Evolutionary conservation across 1,140 invertebrate genomes (phyloP), one percentile per base, ranked within the genome.

Genomic region (Aphelenchoides besseyi): DNA sequence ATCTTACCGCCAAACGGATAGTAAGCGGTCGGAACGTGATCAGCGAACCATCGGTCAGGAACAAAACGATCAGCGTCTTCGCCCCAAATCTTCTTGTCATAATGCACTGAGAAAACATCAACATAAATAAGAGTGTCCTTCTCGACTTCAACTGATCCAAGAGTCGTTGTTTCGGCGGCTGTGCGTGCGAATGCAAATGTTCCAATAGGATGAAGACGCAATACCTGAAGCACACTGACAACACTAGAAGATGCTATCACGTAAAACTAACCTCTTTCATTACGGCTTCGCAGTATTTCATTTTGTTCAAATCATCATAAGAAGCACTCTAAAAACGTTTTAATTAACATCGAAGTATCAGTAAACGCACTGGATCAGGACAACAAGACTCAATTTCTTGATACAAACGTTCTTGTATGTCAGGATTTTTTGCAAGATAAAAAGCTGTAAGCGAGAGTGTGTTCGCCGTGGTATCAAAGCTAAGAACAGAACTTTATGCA

Each of bases 381-480:
- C 85, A 71, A 18, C 87, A 85, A 12, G 87, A 82, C 29, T 85
- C 82, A 54, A 92, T 89, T 85, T 92, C 90, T 3, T 85, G 64
- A n/a, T 86, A 79, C 0, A 90, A 77, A 71, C 86, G 87, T 26
- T 88, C 85, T 82, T 92, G 91, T 61, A 89, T 85, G 1, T 88
- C 86, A 1, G 86, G 86, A 80, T 90, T 86, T 41, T 88, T 84
- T 0, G 91, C 88, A 52, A 93, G 78, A 76, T 90, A 89, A 74
- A 90, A 89, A 0, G 90, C 79, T 3, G 88, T 86, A 77, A 90
- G 90, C 0, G 88, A 85, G 63, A 92, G 88, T 0, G 89, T 87
- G 2, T 89, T 89, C 0, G 90, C 89, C 0, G 91, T 90, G 0
- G 92, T 92, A 81, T 92, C 91, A 67, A 90, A 90, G 2, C 91